Conservation (phyloP, 2,797 vertebrate genomes). For the Decapterus maruadsi region DNA sequence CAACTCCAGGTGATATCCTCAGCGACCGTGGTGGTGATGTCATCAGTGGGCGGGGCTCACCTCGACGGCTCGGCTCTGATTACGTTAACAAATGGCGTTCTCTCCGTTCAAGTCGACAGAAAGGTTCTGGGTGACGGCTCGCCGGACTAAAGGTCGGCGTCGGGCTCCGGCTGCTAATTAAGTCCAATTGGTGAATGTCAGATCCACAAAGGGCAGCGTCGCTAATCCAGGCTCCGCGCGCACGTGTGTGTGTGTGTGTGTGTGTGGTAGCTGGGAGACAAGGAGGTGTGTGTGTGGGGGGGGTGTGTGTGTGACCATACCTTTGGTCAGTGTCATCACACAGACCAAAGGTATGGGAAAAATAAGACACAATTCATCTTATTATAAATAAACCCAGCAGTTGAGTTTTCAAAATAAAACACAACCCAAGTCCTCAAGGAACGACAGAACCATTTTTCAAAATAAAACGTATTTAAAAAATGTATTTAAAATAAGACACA, state of each 20-base stretch:
- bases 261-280: constrained; percentile 1
- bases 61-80: constrained; percentile 68
- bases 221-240: no score
- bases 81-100: constrained; percentile 86
- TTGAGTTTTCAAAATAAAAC: no score
- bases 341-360: no score
- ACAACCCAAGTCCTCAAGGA: no score
- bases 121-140: constrained; percentile 87
- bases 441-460: no score
- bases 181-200: constrained; percentile 89
- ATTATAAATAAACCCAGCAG: no score
- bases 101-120: constrained; percentile 85
- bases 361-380: no score
- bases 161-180: constrained; percentile 87
- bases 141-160: constrained; percentile 86
- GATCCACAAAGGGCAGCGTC: constrained; percentile 86
- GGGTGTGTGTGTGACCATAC: constrained; percentile 1
- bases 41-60: constrained; percentile 8
- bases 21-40: no score
- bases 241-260: constrained; percentile 11
- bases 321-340: not conserved
- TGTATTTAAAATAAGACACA: no score
- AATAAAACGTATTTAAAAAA: no score
- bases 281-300: constrained; percentile 14
- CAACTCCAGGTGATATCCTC: no score